Base-by-base conservation (phyloP, 2,888 invertebrate species). In the Orthosia gracilis region DNA sequence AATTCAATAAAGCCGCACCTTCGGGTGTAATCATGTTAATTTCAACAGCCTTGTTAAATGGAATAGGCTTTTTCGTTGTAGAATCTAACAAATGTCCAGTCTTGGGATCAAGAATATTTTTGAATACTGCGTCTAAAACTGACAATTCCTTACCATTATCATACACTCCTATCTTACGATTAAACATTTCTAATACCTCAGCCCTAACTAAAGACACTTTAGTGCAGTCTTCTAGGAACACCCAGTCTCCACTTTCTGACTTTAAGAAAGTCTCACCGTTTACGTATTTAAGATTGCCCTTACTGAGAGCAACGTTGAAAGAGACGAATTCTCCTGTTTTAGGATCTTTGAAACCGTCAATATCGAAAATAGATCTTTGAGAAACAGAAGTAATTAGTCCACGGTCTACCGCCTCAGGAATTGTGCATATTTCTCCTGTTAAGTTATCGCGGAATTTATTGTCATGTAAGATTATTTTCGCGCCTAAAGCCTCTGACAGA, bases 311-410 rank as follows among this genome's bases (percentile, higher is more conserved):
- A 77, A 97, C 97, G 93, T 98, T 99, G 89, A 99, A 98, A 84
- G 98, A 98, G 87, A 99, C 97, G 90, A 98, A 98, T 90, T 98
- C 98, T 54, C 97, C 98, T 66, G 98, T 98, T 88, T 98, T 97
- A 0, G 98, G 98, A 93, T 98, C 98, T 91, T 98, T 98, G 91
- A 99, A 98, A 71, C 98, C 99, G 87, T 99, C 99, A 78, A 99
- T 98, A 92, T 99, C 98, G 91, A 99, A 99, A 86, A 99, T 98
- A 3, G 98, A 98, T 92, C 98, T 98, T 91, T 98, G 98, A 9
- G 98, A 97, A 26, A 99, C 98, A 1, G 99, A 98, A 45, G 98
- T 98, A 74, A 99, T 98, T 62, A 99, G 97, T 82, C 99, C 99
- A 76, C 98, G 97, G 90, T 98, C 98, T 21, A 99, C 98, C 0